Evolutionary conservation across 2,888 invertebrate species (phyloP).

Genomic region (Limnephilus rhombicus): DNA sequence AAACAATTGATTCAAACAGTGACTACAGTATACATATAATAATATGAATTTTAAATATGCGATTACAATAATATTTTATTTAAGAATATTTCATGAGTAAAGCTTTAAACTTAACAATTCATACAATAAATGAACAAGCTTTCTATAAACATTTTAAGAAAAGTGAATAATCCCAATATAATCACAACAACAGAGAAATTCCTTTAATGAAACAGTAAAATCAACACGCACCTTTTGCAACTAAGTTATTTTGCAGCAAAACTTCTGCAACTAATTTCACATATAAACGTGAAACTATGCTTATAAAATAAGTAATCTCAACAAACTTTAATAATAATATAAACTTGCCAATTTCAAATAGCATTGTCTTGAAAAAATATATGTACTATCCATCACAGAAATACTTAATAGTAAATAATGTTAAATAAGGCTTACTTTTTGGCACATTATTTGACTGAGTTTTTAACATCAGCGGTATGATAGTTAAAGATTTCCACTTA

Average conservation of each 20-base stretch:
- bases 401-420: constrained; percentile 58
- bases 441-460: constrained; percentile 61
- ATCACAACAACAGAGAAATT: constrained; percentile 26
- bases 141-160: constrained; percentile 14
- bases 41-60: constrained; percentile 37
- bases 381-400: constrained; percentile 63
- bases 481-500: constrained; percentile 26
- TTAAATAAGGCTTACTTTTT: constrained; percentile 62
- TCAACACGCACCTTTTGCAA: constrained; percentile 21
- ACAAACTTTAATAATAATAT: constrained; percentile 48
- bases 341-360: constrained; percentile 55
- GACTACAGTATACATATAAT: constrained; percentile 30
- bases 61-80: constrained; percentile 36
- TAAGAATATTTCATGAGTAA: constrained; percentile 2
- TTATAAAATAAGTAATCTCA: constrained; percentile 45
- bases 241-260: constrained; percentile 19
- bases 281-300: constrained; percentile 17
- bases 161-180: constrained; percentile 26
- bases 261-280: constrained; percentile 26
- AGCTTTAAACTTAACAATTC: constrained; percentile 48
- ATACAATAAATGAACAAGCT: constrained; percentile 39
- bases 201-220: neutral
- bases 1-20: constrained; percentile 37
- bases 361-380: constrained; percentile 60
- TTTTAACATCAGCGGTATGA: constrained; percentile 43